Evolutionary conservation across 2,113 vertebrate species (phyloP), one percentile per base, ranked within the genome.

Genomic region (Saguinus imperator): DNA sequence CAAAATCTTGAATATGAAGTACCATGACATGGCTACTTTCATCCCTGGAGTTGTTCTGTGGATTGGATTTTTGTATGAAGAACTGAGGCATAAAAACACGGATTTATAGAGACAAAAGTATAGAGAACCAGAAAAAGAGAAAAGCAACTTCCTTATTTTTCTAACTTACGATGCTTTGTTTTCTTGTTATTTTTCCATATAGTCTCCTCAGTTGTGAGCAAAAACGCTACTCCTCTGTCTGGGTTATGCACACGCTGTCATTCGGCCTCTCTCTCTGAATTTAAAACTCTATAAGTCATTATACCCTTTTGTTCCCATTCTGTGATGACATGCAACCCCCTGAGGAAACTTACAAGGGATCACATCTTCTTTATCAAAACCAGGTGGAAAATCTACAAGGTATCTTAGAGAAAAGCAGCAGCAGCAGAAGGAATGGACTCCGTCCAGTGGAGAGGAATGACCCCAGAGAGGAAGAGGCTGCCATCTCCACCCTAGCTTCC

Each of bases 401-500:
- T 68, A 35, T 68, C 66, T 18, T 68, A 68, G 16, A 18, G 66
- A 32, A 68, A 68, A 68, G 32, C 32, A n/a, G 66, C 66, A n/a
- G 66, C 66, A 35, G 32, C 66, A 68, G 32, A 35, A 68, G 32
- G 16, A 64, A 32, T 14, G 29, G 61, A 68, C 32, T 68, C 6
- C 1, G 32, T n/a, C 29, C 4, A 14, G 66, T 68, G 0, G 16
- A 32, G 16, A 68, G 29, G 16, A n/a, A 18, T 0, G 32, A 29
- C 66, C 66, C 66, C 16, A 0, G 66, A 68, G 7, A 68, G 66
- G 66, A n/a, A 68, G 61, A 29, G 66, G 32, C 16, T 35, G 66
- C 16, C 16, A 5, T 52, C 52, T 52, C 52, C 16, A 52, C 52
- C 52, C 16, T 52, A 17, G 52, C 32, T 6, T 68, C 32, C 66